phyloP scores from a whole-genome alignment of 1,140 invertebrate species.

The Cherax destructor region DNA sequence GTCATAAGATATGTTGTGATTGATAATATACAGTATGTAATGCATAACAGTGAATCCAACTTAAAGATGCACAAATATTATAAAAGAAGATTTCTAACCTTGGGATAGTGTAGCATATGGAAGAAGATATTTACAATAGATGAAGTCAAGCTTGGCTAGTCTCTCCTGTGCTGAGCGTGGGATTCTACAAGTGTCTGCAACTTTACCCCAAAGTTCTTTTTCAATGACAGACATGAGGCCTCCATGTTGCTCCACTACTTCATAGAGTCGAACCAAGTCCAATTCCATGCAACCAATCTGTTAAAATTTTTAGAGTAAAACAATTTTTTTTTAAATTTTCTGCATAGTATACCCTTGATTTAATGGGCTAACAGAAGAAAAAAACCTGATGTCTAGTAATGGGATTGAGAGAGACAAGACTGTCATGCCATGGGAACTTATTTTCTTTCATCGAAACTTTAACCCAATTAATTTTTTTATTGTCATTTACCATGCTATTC shows the following conservation, averaged over 20 bases:
- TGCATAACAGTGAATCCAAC: neutral
- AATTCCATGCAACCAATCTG: conserved; percentile 93
- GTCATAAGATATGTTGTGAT: no score
- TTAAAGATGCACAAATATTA: no score
- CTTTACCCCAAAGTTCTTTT: conserved; percentile 92
- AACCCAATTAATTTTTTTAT: no score
- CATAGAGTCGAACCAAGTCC: conserved; percentile 90
- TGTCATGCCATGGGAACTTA: no score
- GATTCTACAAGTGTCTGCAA: conserved; percentile 92
- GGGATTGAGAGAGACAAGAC: no score
- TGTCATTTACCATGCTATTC: no score
- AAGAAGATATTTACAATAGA: conserved; percentile 95
- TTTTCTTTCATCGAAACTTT: no score
- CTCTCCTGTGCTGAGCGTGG: conserved; percentile 89
- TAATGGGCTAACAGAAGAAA: no score
- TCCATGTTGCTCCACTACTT: conserved; percentile 89
- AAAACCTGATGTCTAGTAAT: no score
- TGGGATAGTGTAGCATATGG: conserved; percentile 91
- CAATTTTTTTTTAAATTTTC: no score
- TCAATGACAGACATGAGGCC: conserved; percentile 92
- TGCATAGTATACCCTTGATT: no score
- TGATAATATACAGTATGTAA: no score
- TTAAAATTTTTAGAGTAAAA: conserved; percentile 46
- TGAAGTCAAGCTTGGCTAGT: conserved; percentile 90
- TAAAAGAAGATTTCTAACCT: conserved; percentile 76